Evolutionary conservation across 2,888 invertebrate species (phyloP), one percentile per base, ranked within the genome.

Genomic region (Stenchaetothrips biformis): DNA sequence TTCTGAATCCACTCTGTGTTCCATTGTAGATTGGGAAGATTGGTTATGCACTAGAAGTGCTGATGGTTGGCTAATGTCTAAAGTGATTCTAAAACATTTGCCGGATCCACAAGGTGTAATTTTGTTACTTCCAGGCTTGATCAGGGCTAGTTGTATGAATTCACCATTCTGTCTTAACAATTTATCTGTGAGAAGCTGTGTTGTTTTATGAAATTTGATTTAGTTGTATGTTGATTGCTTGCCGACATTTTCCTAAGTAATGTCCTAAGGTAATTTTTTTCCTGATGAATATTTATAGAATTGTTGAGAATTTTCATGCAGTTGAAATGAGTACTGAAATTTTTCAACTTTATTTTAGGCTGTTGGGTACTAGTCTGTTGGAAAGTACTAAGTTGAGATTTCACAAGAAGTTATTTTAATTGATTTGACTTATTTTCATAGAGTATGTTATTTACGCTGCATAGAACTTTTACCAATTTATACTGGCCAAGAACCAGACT

Each of bases 1-100:
- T 81, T 81, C 77, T 80, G 81, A 82, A 80, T 82, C 82, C 82
- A 82, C 82, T 82, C 80, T 82, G 82, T 82, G 82, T 82, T 82
- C 82, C 81, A 81, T 78, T 74, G 25, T 74, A 74, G 67, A 25
- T 74, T 74, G 67, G 67, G 25, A 74, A 74, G 8, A 74, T 25
- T 25, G 21, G 21, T 74, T 74, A 11, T 25, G 25, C 6, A 74
- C 8, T 74, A 74, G 7, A 25, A 21, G 67, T 21, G 7, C 67
- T 25, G 67, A 25, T 74, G 67, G 25, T 25, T 74, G 7, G 67
- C 25, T 25, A 25, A 74, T 74, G 21, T 74, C 59, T 9, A 74
- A 74, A 25, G 67, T 74, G 11, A 21, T 59, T 59, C 59, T 59
- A 59, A 59, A 59, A 59, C 59, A 59, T 74, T 74, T 74, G 21